These are phyloP conservation scores for Syrphus vitripennis DNA, from an alignment of 2,888 invertebrate genomes.

Conservation along the genomic window DNA sequence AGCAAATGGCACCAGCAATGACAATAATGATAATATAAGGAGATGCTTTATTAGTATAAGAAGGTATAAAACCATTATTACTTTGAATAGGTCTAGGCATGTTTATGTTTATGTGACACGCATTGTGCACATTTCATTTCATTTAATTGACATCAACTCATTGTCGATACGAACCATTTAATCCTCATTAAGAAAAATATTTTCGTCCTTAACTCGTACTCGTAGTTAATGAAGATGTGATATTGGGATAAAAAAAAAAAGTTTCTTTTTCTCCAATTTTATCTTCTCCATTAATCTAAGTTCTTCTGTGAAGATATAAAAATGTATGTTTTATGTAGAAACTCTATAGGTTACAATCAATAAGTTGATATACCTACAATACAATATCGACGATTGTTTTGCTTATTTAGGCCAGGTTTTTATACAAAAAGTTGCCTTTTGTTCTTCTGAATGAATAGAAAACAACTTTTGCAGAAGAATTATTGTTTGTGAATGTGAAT, in stretches of 20 bases:
- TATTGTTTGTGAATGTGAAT: background rate
- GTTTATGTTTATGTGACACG: background rate
- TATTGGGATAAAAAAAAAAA: too few species aligned
- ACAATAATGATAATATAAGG: background rate
- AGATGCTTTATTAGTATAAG: background rate
- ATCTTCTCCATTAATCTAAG: conserved; percentile 11
- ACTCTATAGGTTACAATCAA: background rate
- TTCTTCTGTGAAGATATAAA: background rate
- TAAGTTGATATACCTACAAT: conserved; percentile 17
- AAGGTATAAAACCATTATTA: background rate
- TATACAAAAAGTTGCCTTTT: background rate
- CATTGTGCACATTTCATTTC: conserved; percentile 8
- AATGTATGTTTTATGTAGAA: background rate
- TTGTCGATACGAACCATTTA: conserved; percentile 1
- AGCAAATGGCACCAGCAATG: background rate
- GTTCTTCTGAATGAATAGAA: background rate
- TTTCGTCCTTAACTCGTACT: too few species aligned
- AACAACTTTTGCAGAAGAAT: background rate
- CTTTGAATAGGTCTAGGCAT: background rate
- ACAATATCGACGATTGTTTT: conserved; percentile 2
- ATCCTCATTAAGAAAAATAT: conserved; percentile 6
- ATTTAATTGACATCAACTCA: background rate
- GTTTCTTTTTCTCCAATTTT: too few species aligned
- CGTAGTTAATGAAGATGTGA: background rate
- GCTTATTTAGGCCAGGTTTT: conserved; percentile 4